Conservation (phyloP, 2,113 vertebrate genomes). For the Paradoxurus hermaphroditus region DNA sequence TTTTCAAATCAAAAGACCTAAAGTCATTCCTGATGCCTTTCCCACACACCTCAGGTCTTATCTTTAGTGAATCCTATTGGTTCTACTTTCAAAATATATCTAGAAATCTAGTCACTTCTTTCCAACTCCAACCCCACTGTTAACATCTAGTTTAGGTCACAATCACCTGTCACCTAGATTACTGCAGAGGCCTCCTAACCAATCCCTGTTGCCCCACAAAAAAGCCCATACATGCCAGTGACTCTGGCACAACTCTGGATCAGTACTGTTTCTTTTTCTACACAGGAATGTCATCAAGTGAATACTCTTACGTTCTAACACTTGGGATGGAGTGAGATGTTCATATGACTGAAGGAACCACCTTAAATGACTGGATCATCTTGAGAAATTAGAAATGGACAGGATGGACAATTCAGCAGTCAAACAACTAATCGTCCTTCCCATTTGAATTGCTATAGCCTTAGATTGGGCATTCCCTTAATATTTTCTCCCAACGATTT, state of each 20-base stretch:
- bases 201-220: not conserved
- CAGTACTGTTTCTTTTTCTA: not conserved
- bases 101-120: not conserved
- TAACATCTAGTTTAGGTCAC: not conserved
- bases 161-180: not conserved
- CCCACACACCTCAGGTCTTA: not conserved
- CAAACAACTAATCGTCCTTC: not conserved
- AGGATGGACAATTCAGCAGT: not conserved
- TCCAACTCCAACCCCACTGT: not conserved
- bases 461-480: not conserved
- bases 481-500: not conserved
- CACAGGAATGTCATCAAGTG: not conserved
- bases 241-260: not conserved
- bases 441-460: not conserved
- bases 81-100: not conserved
- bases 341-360: not conserved
- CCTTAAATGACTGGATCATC: not conserved
- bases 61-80: not conserved
- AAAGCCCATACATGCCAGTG: not conserved
- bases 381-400: not conserved
- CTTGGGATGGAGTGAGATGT: not conserved
- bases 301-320: not conserved
- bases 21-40: not conserved
- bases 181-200: not conserved
- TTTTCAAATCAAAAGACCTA: not conserved